phyloP scores from a whole-genome alignment of 2,888 invertebrate species.

The Pseudoips prasinana region DNA sequence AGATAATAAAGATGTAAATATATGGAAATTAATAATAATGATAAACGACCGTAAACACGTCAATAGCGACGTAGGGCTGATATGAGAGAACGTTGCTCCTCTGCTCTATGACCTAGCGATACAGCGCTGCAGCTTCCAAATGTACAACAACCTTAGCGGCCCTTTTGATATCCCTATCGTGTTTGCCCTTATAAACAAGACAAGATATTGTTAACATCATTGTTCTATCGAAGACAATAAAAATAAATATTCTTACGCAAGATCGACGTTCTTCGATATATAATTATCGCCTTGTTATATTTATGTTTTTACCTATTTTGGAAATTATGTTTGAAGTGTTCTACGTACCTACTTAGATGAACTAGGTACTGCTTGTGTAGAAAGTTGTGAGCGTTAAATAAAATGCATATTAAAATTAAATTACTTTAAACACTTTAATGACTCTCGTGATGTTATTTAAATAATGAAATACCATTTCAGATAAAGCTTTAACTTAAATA shows the following conservation, averaged over 20 bases:
- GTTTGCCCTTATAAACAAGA: conserved; percentile 22
- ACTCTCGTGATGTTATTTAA: too few relatives aligned
- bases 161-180: conserved; percentile 33
- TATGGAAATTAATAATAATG: conserved; percentile 52
- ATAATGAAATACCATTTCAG: too few relatives aligned
- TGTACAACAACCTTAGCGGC: conserved; percentile 32
- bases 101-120: conserved; percentile 23
- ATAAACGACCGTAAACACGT: conserved; percentile 71
- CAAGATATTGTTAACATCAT: conserved; percentile 10
- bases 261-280: too few relatives aligned
- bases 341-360: too few relatives aligned
- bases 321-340: too few relatives aligned
- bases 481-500: too few relatives aligned
- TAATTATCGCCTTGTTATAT: too few relatives aligned
- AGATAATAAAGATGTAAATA: conserved; percentile 50
- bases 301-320: too few relatives aligned
- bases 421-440: too few relatives aligned
- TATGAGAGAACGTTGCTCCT: conserved; percentile 66
- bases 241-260: conserved; percentile 12
- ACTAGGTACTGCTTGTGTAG: too few relatives aligned
- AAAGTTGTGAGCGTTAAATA: too few relatives aligned
- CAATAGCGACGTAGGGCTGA: conserved; percentile 59
- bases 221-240: conserved; percentile 15
- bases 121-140: conserved; percentile 41
- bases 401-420: too few relatives aligned